These are phyloP conservation scores for Psittacula derbiana DNA, from an alignment of 2,797 vertebrate genomes.

Conservation along the genomic window DNA sequence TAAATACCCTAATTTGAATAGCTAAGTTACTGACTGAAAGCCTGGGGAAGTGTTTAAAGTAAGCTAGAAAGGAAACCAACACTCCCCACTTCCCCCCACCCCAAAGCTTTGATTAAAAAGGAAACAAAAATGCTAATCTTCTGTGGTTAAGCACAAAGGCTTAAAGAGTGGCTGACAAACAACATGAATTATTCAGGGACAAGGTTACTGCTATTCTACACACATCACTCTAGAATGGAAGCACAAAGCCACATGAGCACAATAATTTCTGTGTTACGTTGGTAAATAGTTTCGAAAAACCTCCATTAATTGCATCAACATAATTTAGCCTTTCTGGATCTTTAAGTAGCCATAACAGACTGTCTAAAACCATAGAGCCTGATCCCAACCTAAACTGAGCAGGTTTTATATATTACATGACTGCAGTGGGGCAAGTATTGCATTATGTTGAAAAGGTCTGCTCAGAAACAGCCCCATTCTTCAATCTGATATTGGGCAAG, in stretches of 20 bases:
- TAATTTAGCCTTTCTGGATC: neutral
- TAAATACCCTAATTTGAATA: constrained; percentile 35
- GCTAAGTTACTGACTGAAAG: constrained; percentile 26
- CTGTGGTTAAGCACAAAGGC: constrained; percentile 64
- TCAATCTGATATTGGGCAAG: neutral
- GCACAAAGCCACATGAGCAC: constrained; percentile 28
- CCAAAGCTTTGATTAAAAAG: constrained; percentile 68
- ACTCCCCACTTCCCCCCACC: neutral
- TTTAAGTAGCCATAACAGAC: neutral
- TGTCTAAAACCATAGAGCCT: neutral
- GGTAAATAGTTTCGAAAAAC: constrained; percentile 14
- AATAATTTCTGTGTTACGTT: constrained; percentile 13
- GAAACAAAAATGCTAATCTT: constrained; percentile 71
- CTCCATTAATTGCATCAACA: constrained; percentile 16
- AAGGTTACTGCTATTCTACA: constrained; percentile 48
- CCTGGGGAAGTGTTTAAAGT: constrained; percentile 49
- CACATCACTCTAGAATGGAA: constrained; percentile 19
- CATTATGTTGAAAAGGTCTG: neutral
- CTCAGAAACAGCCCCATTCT: neutral
- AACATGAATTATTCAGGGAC: constrained; percentile 75
- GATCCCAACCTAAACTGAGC: neutral
- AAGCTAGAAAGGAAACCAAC: constrained; percentile 10
- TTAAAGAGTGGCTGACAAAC: constrained; percentile 68
- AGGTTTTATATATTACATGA: neutral
- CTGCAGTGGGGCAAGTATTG: neutral